Base-by-base conservation (phyloP, 2,888 invertebrate genomes). In the Hyalella azteca region DNA sequence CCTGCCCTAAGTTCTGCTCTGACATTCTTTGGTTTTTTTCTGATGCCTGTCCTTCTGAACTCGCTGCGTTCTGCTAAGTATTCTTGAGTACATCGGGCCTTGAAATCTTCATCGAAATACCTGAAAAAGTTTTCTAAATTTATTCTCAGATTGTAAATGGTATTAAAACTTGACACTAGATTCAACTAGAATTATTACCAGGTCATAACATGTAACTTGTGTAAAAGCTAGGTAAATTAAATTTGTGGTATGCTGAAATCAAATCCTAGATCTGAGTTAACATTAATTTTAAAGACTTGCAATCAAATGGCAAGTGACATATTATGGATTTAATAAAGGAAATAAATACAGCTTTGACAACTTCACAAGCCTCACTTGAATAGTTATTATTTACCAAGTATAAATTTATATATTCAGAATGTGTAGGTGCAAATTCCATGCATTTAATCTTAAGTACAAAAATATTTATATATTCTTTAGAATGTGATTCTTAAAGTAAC, bases 11-110 rank as follows among this genome's bases (percentile, higher is more conserved):
- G 5, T 32, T 75, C 41, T 13, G 40, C 45, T 45, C 75, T 40
- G 11, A 22, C 4, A 39, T 75, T 75, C n/a, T 26, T n/a, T 5
- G 45, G 75, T n/a, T 22, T 22, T 32, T 22, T 75, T n/a, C 59
- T 78, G 39, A 78, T 48, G n/a, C 97, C 97, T 73, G 95, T 95
- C 86, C 90, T 90, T 87, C 97, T 91, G 86, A 92, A 97, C 88
- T 95, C 93, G 85, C 92, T 91, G 86, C 97, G 90, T 87, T 95
- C 93, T 32, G 91, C 88, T 81, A 97, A 89, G 89, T 97, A 97
- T 86, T 94, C 91, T 86, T 94, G 90, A 84, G 90, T 93, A 86
- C 95, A 95, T 85, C 91, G 87, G 78, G 91, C 90, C 86, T 90
- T 91, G 87, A 97, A 95, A 0, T 90, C 91, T 84, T 93, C 91